Evolutionary conservation across 2,888 invertebrate genomes (phyloP).

Genomic region (Agapetus fuscipes): DNA sequence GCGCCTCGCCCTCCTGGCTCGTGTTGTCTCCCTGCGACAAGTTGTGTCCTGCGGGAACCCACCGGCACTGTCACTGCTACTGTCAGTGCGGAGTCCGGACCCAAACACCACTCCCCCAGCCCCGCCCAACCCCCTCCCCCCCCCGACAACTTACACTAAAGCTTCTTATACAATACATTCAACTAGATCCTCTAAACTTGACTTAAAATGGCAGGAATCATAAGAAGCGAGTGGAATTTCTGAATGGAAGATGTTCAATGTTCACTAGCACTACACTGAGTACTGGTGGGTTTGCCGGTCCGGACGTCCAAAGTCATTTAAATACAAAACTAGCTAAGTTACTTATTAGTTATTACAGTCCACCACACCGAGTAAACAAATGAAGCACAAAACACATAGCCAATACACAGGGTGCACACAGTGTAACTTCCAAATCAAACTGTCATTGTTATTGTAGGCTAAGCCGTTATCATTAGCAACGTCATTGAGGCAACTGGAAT

Average conservation of each 20-base stretch:
- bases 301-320: slow-evolving; percentile 19
- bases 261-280: slow-evolving; percentile 21
- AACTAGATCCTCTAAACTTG: slow-evolving; percentile 5
- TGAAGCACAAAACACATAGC: slow-evolving; percentile 21
- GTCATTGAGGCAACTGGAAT: slow-evolving; percentile 23
- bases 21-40: slow-evolving; percentile 82
- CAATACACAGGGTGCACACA: slow-evolving; percentile 21
- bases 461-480: slow-evolving; percentile 16
- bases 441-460: slow-evolving; percentile 12
- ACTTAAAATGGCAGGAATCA: neutral
- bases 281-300: slow-evolving; percentile 19
- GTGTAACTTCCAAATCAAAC: slow-evolving; percentile 19
- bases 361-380: slow-evolving; percentile 18
- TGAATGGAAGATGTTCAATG: slow-evolving; percentile 11
- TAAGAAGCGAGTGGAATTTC: slow-evolving; percentile 3
- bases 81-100: slow-evolving; percentile 23
- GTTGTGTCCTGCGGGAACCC: slow-evolving; percentile 69
- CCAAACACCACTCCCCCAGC: slow-evolving; percentile 22
- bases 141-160: slow-evolving; percentile 21
- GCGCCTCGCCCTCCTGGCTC: slow-evolving; percentile 65
- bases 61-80: slow-evolving; percentile 26
- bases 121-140: slow-evolving; percentile 26
- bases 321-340: too few relatives aligned
- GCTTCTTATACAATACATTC: slow-evolving; percentile 10
- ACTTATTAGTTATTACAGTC: too few relatives aligned